Percentiles rank a stretch among this genome's conserved stretches.
Conservation (phyloP, 2,888 invertebrate species). For the Psylliodes chrysocephalus region DNA sequence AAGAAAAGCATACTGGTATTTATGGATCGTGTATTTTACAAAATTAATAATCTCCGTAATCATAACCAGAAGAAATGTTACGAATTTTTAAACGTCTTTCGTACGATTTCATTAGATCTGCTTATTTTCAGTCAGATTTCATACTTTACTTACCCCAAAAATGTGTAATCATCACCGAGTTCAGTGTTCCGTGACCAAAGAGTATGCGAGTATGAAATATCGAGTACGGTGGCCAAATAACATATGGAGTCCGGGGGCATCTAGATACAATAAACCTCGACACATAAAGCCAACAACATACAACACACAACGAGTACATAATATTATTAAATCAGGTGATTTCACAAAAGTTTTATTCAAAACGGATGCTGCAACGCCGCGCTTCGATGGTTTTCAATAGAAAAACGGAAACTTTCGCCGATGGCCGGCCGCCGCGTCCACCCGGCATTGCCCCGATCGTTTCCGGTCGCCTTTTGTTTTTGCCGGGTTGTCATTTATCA, state of each 20-base stretch:
- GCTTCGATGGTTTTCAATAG: slow-evolving; percentile 64
- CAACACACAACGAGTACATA: too few relatives aligned
- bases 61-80: too few relatives aligned
- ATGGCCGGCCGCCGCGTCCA: slow-evolving; percentile 49
- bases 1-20: too few relatives aligned
- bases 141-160: too few relatives aligned
- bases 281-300: slow-evolving; percentile 34
- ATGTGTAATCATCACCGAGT: neutral
- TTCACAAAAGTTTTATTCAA: slow-evolving; percentile 49
- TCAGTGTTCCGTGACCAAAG: neutral
- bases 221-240: slow-evolving; percentile 23
- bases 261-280: slow-evolving; percentile 28
- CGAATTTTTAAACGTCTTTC: too few relatives aligned
- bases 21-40: too few relatives aligned
- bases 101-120: too few relatives aligned
- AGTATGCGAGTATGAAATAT: slow-evolving; percentile 10
- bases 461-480: slow-evolving; percentile 55
- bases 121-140: too few relatives aligned
- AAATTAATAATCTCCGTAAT: too few relatives aligned
- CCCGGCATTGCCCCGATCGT: slow-evolving; percentile 59
- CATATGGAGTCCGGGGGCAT: slow-evolving; percentile 13
- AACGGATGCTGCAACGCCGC: slow-evolving; percentile 64
- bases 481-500: too few relatives aligned
- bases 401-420: slow-evolving; percentile 64
- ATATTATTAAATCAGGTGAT: slow-evolving; percentile 50